Base-by-base conservation (phyloP, 2,113 vertebrate genomes). In the Megaceryle torquata region DNA sequence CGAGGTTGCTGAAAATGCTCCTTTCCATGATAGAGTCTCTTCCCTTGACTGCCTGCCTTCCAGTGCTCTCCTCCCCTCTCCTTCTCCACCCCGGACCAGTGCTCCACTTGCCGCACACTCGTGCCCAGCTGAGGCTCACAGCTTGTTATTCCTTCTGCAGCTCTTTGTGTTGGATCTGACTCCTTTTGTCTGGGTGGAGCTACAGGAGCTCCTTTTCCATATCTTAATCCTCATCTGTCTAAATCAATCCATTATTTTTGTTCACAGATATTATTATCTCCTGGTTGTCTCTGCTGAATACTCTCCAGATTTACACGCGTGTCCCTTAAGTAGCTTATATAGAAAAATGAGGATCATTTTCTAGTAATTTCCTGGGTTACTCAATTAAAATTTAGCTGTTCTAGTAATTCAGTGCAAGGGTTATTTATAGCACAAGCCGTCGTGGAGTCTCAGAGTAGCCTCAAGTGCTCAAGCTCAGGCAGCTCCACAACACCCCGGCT, bases 281-380 rank as follows among this genome's bases (percentile, higher is more conserved):
- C 44, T n/a, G 44, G 22, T 26, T 37, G 35, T 74, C 80, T n/a
- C 31, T 8, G 1, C 19, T 50, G 51, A 53, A 1, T 39, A 48
- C 50, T 81, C 54, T 6, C 0, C 89, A 88, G 82, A 56, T 83
- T 89, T 83, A 21, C 68, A 83, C 51, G 25, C 37, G 1, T 17
- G 54, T 28, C 53, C 82, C 60, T 88, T 77, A 72, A 79, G 78
- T 26, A 79, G 72, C 72, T 74, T 41, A 65, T 19, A 5, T 54
- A 70, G 43, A 74, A 84, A 86, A 92, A 74, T 13, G 6, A 57
- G 48, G 89, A 76, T 88, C 29, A 86, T 88, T 86, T 89, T 20
- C 86, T 19, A 31, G 60, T 91, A 29, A 87, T 86, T 94, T 95
- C 79, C 79, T 43, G 79, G 79, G 79, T 79, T 94, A 63, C 85